A percentile compares a stretch with the other conserved stretches of the same genome.
Conservation (phyloP, 1,140 invertebrate genomes). For the Pogonognathellus flavescens region DNA sequence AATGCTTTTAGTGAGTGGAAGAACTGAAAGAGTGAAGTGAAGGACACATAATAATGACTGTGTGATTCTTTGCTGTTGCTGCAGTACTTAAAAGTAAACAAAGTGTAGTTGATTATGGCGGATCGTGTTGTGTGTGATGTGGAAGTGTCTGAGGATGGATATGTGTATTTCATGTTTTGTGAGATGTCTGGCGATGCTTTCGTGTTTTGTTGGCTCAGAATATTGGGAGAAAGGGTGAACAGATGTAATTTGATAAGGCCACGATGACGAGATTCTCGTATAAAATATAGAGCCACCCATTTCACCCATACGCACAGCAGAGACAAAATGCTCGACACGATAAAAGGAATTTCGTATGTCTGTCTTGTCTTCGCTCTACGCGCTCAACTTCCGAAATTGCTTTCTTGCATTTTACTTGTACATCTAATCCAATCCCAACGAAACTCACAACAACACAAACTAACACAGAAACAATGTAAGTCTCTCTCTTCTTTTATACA, state of each 20-base stretch:
- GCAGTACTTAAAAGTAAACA: too few species aligned
- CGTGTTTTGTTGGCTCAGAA: too few species aligned
- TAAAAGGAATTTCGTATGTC: conserved; percentile 29
- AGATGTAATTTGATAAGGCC: background rate
- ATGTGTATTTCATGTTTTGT: too few species aligned
- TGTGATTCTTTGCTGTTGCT: too few species aligned
- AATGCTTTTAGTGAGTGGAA: background rate
- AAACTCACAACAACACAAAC: background rate
- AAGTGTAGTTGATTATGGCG: too few species aligned
- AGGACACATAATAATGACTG: too few species aligned
- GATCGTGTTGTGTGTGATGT: too few species aligned
- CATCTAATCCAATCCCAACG: conserved; percentile 5
- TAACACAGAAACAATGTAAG: background rate
- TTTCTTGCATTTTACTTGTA: conserved; percentile 38
- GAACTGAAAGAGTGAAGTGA: too few species aligned
- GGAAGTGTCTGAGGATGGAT: too few species aligned
- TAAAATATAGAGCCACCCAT: background rate
- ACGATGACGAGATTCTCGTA: background rate
- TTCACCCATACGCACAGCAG: background rate
- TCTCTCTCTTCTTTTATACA: background rate
- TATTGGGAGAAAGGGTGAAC: too few species aligned
- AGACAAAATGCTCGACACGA: background rate
- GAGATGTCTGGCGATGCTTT: too few species aligned
- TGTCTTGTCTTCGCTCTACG: conserved; percentile 2
- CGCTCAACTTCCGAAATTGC: conserved; percentile 31